phyloP scores from a whole-genome alignment of 2,797 vertebrate genomes.

The Argyrosomus regius region DNA sequence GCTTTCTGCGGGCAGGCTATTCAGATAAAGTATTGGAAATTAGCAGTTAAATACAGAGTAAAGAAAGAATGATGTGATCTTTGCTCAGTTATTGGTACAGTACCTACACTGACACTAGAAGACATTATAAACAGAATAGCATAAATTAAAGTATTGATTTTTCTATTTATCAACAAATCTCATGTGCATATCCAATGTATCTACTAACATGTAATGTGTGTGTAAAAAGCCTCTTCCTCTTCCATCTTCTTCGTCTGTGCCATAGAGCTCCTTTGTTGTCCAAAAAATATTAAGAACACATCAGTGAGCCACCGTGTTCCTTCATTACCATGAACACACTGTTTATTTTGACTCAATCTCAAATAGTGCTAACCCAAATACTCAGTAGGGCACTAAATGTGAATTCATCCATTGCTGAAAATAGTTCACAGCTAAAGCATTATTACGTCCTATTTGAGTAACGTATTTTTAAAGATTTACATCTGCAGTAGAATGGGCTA shows the following conservation, averaged over 20 bases:
- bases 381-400: not conserved
- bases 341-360: not conserved
- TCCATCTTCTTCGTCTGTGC: too few relatives aligned
- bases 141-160: not conserved
- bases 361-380: not conserved
- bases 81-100: not conserved
- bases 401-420: not conserved
- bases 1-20: too few relatives aligned
- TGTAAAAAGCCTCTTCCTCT: too few relatives aligned
- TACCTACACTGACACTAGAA: not conserved
- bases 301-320: not conserved
- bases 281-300: not conserved
- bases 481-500: not conserved
- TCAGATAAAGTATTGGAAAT: too few relatives aligned
- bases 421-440: not conserved
- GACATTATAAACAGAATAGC: too few relatives aligned
- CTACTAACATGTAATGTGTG: not conserved
- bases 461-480: not conserved
- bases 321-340: not conserved
- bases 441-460: not conserved
- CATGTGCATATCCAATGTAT: not conserved
- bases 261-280: not conserved
- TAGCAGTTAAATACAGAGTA: not conserved
- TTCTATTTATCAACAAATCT: constrained; percentile 1
- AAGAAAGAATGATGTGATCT: not conserved